A percentile compares a stretch with the other conserved stretches of the same genome.
Conservation (phyloP, 2,797 vertebrate species). For the Chrysocyon brachyurus region DNA sequence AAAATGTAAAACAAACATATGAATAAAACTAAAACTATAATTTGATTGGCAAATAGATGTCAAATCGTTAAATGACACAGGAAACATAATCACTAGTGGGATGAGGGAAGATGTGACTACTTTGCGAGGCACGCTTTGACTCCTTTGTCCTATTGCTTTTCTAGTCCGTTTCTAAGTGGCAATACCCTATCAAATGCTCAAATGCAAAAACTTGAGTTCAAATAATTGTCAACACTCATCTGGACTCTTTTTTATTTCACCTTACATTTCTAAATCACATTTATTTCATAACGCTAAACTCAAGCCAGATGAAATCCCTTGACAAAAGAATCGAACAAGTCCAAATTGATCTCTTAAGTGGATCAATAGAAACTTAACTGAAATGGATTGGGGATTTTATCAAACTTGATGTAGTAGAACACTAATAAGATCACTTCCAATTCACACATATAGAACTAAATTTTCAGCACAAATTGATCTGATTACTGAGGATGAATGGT, state of each 20-base stretch:
- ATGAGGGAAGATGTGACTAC: background rate
- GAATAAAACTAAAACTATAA: background rate
- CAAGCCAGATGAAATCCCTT: constrained; percentile 82
- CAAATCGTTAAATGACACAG: background rate
- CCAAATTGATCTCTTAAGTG: constrained; percentile 87
- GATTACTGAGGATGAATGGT: constrained; percentile 85
- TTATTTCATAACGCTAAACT: constrained; percentile 80
- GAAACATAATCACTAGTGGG: background rate
- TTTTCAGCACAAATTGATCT: constrained; percentile 85
- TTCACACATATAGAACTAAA: constrained; percentile 83
- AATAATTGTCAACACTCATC: constrained; percentile 25
- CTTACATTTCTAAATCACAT: constrained; percentile 72
- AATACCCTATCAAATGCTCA: background rate
- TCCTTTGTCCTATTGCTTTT: background rate
- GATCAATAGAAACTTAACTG: constrained; percentile 88
- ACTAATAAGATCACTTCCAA: constrained; percentile 87
- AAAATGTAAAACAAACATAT: background rate
- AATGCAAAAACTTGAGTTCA: constrained; percentile 48
- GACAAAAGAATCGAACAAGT: constrained; percentile 84
- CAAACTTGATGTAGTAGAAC: constrained; percentile 86
- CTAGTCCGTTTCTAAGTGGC: background rate
- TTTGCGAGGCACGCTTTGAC: background rate
- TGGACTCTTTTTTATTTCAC: constrained; percentile 3
- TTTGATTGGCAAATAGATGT: background rate
- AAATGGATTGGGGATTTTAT: constrained; percentile 88